Base-by-base conservation (phyloP, 2,113 vertebrate genomes). In the Clarias gariepinus region DNA sequence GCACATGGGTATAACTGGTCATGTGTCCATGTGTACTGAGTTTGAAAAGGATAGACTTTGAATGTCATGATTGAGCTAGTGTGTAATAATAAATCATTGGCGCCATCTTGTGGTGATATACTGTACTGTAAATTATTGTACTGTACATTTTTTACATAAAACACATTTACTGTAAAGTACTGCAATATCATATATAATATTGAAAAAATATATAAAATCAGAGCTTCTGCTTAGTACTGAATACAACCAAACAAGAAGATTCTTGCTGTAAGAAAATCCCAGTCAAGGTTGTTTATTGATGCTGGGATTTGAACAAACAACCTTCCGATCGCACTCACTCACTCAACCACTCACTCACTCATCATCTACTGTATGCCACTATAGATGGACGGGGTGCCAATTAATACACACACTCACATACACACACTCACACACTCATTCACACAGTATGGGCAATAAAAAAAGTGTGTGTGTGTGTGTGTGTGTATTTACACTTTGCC, bases 91-190 rank as follows among this genome's bases (percentile, higher is more conserved):
- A 13, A 13, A 28, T 79, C 47, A 1, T 28, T 66, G 18, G 76
- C 53, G 63, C 63, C 76, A 64, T 86, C 84, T 86, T 80, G 63
- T 86, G 76, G 52, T 47, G 47, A 8, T 47, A 47, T 47, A 47
- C 47, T 47, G 47, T 47, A 47, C 47, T 47, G 7, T 47, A 47
- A 47, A 47, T 47, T 47, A 8, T 41, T 41, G 41, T 41, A 41
- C 41, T 41, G 41, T 41, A 41, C 3, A 41, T 41, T 41, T 41
- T 41, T n/a, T 36, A 47, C 41, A 47, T 2, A 3, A 58, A 58
- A 58, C 18, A 58, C 4, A 58, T 58, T 58, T 58, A 58, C 63
- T 15, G 3, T 66, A 66, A 28, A 28, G n/a, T 4, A 66, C 8
- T 66, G 10, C 0, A n/a, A 66, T 28, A 5, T n/a, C 61, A 66